These are phyloP conservation scores for Coranthus polyacanthus DNA, from an alignment of 2,797 vertebrate genomes.

Conservation along the genomic window DNA sequence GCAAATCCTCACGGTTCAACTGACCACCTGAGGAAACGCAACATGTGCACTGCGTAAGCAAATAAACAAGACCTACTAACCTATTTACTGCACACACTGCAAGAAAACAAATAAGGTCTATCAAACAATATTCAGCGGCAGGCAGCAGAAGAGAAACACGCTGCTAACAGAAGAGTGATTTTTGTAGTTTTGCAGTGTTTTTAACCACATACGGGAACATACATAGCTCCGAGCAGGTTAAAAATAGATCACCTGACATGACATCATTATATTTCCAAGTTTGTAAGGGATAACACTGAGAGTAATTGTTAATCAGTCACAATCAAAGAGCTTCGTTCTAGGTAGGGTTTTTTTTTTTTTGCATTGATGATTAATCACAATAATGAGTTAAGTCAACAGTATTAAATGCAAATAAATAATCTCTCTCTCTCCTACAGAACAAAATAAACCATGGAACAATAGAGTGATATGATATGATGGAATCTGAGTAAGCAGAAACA, in stretches of 20 bases:
- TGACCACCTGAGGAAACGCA: conserved; percentile 89
- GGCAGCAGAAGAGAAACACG: not conserved
- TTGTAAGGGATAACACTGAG: conserved; percentile 7
- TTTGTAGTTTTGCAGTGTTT: not conserved
- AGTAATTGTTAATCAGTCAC: not conserved
- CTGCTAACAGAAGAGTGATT: not conserved
- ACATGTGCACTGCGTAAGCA: not conserved
- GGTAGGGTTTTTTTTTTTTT: conserved; percentile 3
- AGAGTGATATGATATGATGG: not conserved
- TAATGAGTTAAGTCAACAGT: conserved; percentile 2
- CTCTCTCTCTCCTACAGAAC: conserved; percentile 1
- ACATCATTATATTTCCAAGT: not conserved
- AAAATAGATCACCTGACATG: conserved; percentile 11
- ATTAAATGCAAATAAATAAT: not conserved
- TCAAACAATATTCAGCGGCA: not conserved
- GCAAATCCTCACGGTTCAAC: conserved; percentile 91
- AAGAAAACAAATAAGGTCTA: no score
- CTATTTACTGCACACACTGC: no score
- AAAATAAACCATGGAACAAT: not conserved
- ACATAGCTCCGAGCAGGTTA: not conserved
- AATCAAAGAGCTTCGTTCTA: conserved; percentile 8
- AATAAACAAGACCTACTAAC: not conserved
- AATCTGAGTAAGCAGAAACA: conserved; percentile 26
- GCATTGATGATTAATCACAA: not conserved
- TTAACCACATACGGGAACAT: not conserved